Conservation (phyloP, 2,797 vertebrate genomes). For the Gymnodraco acuticeps region DNA sequence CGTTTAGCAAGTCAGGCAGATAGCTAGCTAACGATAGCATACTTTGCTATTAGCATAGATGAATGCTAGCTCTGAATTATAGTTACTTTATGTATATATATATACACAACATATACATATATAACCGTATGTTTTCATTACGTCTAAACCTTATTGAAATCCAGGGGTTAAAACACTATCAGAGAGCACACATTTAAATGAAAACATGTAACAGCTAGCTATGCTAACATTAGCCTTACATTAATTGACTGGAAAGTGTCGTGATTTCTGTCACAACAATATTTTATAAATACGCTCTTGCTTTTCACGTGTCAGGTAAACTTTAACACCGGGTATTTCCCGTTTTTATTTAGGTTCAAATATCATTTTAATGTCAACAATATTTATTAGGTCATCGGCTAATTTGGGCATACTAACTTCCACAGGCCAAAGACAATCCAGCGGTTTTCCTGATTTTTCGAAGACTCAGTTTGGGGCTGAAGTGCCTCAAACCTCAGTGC, state of each 20-base stretch:
- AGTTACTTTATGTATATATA: neutral
- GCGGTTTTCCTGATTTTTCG: conserved; percentile 74
- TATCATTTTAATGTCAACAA: neutral
- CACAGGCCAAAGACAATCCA: conserved; percentile 76
- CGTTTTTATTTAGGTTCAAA: neutral
- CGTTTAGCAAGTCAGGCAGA: neutral
- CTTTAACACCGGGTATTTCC: fast-evolving
- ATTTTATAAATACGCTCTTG: neutral
- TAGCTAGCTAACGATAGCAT: conserved; percentile 51
- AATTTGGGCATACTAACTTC: conserved; percentile 45
- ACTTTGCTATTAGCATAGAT: conserved; percentile 1
- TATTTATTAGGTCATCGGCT: conserved; percentile 13
- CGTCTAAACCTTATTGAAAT: neutral
- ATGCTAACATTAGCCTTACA: conserved; percentile 15
- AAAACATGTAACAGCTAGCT: conserved; percentile 13
- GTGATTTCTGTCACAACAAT: neutral
- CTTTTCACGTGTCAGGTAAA: neutral
- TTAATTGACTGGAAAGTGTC: neutral
- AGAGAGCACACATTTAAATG: neutral
- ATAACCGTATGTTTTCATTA: too few species aligned
- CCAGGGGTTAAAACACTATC: neutral
- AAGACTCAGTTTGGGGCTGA: conserved; percentile 21
- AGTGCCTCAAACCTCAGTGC: conserved; percentile 19
- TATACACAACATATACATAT: too few species aligned
- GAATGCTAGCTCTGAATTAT: neutral